Percentiles rank a stretch among this genome's conserved stretches.
These are phyloP conservation scores for Wasmannia auropunctata DNA, from an alignment of 1,140 invertebrate species.

Conservation along the genomic window DNA sequence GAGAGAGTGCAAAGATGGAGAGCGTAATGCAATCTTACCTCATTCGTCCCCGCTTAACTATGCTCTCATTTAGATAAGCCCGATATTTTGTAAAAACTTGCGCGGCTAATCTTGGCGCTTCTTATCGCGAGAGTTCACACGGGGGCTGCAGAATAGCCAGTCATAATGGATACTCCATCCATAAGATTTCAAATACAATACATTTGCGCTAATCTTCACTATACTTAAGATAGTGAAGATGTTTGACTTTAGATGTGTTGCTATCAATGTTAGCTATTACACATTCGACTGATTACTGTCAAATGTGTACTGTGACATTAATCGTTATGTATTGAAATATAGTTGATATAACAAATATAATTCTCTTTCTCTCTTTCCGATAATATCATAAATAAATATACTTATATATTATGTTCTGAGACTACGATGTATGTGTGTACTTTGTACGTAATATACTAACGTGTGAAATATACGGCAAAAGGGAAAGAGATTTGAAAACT, in stretches of 20 bases:
- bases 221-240: too few species aligned
- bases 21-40: constrained; percentile 63
- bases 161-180: constrained; percentile 16
- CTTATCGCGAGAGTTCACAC: constrained; percentile 64
- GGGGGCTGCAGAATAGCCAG: background rate
- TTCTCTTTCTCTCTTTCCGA: too few species aligned
- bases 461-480: background rate
- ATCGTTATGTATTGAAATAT: background rate
- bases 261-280: background rate
- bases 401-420: too few species aligned
- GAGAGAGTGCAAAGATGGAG: constrained; percentile 56
- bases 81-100: constrained; percentile 68
- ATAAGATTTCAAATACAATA: constrained; percentile 38
- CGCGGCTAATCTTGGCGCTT: constrained; percentile 54
- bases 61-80: constrained; percentile 67
- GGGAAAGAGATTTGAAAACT: constrained; percentile 75
- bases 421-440: background rate
- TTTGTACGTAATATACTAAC: background rate
- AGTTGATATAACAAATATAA: background rate
- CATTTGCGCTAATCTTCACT: background rate
- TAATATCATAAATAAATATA: background rate
- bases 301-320: background rate
- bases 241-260: too few species aligned
- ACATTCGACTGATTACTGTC: background rate
- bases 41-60: constrained; percentile 57